Evolutionary conservation across 2,888 invertebrate genomes (phyloP), one percentile per base, ranked within the genome.

Genomic region (Conchocele bisecta): DNA sequence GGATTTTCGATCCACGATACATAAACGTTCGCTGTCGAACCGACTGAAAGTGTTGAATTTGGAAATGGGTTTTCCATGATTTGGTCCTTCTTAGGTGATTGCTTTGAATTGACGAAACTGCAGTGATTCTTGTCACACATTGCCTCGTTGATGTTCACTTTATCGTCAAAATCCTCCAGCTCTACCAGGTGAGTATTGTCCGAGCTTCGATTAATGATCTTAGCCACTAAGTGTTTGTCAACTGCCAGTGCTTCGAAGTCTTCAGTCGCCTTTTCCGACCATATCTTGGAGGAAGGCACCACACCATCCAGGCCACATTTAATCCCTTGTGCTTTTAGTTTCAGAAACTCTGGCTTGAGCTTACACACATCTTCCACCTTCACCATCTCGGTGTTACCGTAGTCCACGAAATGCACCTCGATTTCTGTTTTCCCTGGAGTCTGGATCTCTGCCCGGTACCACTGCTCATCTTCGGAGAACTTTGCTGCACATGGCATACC

Each of bases 351-450:
- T 28, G 73, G 61, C 58, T 84, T 71, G 17, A 88, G 28, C n/a
- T 63, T 48, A 61, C 82, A 83, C 9, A 88, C 33, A 28, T 75
- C 64, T 6, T 59, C 51, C 11, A 53, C 51, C n/a, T 42, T 13
- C 6, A 81, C 70, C 9, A 44, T 72, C 37, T 88, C 89, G 3
- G 79, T 65, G 53, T 89, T 89, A 22, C 90, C 90, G 75, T 89
- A 89, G 57, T 87, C 86, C 17, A 87, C 80, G 76, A 87, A 88
- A 50, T 79, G 75, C 5, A 87, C 86, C 28, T 77, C 81, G n/a
- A 84, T 67, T 42, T 76, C 71, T 13, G 42, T 31, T 11, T 58
- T 53, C 15, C 60, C 50, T 13, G 51, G 41, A 5, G 65, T 56
- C 0, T 67, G 46, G 5, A 85, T 67, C 37, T 75, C 75, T 20